Evolutionary conservation across 2,888 invertebrate species (phyloP).

Genomic region (Byasa hedistus): DNA sequence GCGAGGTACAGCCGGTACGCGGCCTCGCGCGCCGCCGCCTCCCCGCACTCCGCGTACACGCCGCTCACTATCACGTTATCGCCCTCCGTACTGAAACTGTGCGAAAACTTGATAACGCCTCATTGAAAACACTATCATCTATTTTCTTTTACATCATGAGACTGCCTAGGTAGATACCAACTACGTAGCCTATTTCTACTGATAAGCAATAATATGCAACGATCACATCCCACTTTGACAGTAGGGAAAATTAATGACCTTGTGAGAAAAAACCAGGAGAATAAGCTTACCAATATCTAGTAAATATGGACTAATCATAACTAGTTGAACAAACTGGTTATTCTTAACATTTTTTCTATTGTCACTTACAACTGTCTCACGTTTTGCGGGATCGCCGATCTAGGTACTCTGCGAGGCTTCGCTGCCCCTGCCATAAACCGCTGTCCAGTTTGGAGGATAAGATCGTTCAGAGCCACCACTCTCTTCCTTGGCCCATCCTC

Average conservation of each 20-base stretch:
- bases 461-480: conserved; percentile 93
- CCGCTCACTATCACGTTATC: conserved; percentile 88
- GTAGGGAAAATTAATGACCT: no score
- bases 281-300: no score
- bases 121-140: no score
- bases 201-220: no score
- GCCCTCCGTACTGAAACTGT: conserved; percentile 82
- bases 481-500: conserved; percentile 83
- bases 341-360: no score
- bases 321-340: no score
- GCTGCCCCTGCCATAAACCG: conserved; percentile 89
- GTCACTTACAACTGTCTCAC: conserved; percentile 85
- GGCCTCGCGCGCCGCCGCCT: conserved; percentile 89
- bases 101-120: not conserved
- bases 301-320: no score
- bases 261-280: no score
- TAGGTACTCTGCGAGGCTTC: conserved; percentile 83
- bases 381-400: conserved; percentile 83
- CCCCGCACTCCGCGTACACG: conserved; percentile 90
- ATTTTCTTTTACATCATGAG: no score
- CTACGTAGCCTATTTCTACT: no score
- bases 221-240: no score
- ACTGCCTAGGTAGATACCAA: no score
- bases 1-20: conserved; percentile 92
- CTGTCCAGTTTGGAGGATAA: conserved; percentile 91